Evolutionary conservation across 2,113 vertebrate species (phyloP).

Genomic region (Suricata suricatta): DNA sequence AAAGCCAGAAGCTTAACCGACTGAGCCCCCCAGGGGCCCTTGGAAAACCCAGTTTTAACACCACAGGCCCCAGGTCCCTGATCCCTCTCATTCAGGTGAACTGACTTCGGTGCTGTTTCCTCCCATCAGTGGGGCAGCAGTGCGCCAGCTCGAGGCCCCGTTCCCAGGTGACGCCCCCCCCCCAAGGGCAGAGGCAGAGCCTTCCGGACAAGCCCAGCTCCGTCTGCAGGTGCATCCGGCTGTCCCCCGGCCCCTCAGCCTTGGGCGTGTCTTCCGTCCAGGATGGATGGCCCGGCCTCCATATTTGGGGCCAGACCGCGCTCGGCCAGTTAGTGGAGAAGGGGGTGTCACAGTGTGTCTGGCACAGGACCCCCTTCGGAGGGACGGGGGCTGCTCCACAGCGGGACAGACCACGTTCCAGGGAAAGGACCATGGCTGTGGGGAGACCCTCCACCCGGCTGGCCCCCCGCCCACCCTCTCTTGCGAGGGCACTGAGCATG

Average conservation of each 20-base stretch:
- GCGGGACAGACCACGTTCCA: background rate
- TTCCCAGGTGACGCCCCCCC: fast-evolving
- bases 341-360: fast-evolving
- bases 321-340: fast-evolving
- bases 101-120: fast-evolving
- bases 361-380: fast-evolving
- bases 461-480: background rate
- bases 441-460: fast-evolving
- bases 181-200: background rate
- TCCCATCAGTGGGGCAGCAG: fast-evolving
- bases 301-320: fast-evolving
- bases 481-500: background rate
- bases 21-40: too few relatives aligned
- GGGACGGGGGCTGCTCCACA: too few relatives aligned
- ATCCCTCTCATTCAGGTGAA: fast-evolving
- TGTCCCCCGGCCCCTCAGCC: too few relatives aligned
- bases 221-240: fast-evolving
- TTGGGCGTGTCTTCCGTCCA: fast-evolving
- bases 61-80: background rate
- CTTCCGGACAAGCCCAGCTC: fast-evolving
- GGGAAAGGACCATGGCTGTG: fast-evolving
- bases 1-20: too few relatives aligned
- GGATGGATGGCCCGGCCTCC: fast-evolving
- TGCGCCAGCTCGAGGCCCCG: fast-evolving
- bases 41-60: background rate